These are phyloP conservation scores for Gonocerus acuteangulatus DNA, from an alignment of 2,888 invertebrate genomes.

Conservation along the genomic window DNA sequence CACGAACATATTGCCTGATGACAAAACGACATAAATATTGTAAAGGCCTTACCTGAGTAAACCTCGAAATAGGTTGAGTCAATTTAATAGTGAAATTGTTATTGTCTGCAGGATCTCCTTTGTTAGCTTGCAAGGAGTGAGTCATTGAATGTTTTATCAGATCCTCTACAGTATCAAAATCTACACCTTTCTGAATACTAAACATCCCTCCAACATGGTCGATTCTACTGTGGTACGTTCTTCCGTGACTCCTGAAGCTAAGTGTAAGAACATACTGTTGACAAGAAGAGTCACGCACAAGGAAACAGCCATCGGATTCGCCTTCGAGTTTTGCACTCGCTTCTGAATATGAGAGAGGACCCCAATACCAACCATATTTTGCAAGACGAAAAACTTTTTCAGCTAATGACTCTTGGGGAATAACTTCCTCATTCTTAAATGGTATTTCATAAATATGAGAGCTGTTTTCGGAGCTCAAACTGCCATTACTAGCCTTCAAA, in stretches of 20 bases:
- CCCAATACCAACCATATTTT: conserved; percentile 66
- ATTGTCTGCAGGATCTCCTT: not conserved
- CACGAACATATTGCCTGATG: conserved; percentile 58
- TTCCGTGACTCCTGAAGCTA: conserved; percentile 62
- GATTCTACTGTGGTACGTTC: conserved; percentile 65
- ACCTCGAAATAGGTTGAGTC: conserved; percentile 65
- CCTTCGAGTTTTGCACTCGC: conserved; percentile 61
- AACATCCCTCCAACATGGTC: conserved; percentile 63
- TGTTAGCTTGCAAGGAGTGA: not conserved
- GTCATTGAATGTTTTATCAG: conserved; percentile 64
- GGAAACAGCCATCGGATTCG: conserved; percentile 66
- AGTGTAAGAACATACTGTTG: conserved; percentile 61
- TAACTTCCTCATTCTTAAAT: too few relatives aligned
- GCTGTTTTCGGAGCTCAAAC: too few relatives aligned
- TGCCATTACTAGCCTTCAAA: too few relatives aligned
- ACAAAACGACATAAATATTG: conserved; percentile 68
- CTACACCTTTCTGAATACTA: conserved; percentile 45
- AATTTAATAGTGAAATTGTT: conserved; percentile 49
- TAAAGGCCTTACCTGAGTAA: conserved; percentile 60
- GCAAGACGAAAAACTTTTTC: conserved; percentile 29
- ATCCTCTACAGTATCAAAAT: conserved; percentile 57
- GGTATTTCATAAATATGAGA: too few relatives aligned
- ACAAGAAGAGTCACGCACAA: conserved; percentile 61
- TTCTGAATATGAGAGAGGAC: conserved; percentile 62
- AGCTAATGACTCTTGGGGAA: not conserved